A percentile compares a stretch with the other conserved stretches of the same genome.
Evolutionary conservation across 2,797 vertebrate species (phyloP).

Genomic region (Catamblyrhynchus diadema): DNA sequence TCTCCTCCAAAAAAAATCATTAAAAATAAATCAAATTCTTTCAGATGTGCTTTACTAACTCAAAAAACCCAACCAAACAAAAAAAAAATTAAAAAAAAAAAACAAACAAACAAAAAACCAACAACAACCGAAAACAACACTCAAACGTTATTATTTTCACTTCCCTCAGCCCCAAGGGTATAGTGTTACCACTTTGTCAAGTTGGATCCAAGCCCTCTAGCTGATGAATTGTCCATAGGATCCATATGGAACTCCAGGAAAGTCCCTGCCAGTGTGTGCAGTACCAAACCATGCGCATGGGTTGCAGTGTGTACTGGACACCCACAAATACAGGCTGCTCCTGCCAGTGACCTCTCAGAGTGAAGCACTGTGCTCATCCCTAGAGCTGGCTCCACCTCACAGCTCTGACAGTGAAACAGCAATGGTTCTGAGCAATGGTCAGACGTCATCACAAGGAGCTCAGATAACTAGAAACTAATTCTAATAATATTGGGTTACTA

Average conservation of each 20-base stretch:
- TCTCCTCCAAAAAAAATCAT: not conserved
- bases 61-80: too few species aligned
- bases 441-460: not conserved
- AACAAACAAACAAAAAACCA: too few species aligned
- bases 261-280: not conserved
- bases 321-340: not conserved
- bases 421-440: not conserved
- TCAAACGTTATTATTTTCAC: not conserved
- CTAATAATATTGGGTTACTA: not conserved
- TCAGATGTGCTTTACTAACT: not conserved
- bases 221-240: not conserved
- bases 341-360: not conserved
- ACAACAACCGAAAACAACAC: not conserved
- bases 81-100: not conserved
- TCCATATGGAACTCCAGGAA: not conserved
- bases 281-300: not conserved
- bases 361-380: accelerated
- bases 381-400: not conserved
- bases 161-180: not conserved
- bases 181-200: not conserved
- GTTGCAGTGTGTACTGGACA: not conserved
- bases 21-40: not conserved
- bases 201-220: not conserved
- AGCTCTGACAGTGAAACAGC: not conserved
- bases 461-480: not conserved